A percentile compares a stretch with the other conserved stretches of the same genome.
phyloP scores from a whole-genome alignment of 2,888 invertebrate species.

The Heliconius aoede region DNA sequence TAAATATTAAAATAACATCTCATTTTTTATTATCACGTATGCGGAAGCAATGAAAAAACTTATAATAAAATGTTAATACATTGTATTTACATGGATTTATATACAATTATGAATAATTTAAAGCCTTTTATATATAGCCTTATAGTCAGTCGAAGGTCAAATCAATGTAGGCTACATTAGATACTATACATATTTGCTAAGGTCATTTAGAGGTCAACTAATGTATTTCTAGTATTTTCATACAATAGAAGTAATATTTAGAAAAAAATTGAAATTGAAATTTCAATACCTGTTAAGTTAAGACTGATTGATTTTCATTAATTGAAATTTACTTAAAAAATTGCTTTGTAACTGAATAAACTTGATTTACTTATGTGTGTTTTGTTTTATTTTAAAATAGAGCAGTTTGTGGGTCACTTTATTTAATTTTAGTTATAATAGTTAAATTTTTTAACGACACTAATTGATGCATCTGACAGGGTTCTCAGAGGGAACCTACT shows the following conservation, averaged over 20 bases:
- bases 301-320: conserved; percentile 21
- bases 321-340: conserved; percentile 6
- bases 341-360: conserved; percentile 22
- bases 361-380: neutral
- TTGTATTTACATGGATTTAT: neutral
- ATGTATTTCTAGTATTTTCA: conserved; percentile 13
- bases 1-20: too few relatives aligned
- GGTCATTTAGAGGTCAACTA: neutral
- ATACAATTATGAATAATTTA: neutral
- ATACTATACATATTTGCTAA: too few relatives aligned
- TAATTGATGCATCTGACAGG: too few relatives aligned
- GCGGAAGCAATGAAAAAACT: neutral
- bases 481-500: too few relatives aligned
- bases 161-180: too few relatives aligned
- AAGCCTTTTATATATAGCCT: neutral
- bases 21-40: neutral
- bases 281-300: conserved; percentile 1
- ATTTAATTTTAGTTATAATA: too few relatives aligned
- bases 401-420: too few relatives aligned
- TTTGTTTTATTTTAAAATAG: neutral
- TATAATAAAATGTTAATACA: neutral
- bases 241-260: neutral
- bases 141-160: too few relatives aligned
- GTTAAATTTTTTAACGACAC: too few relatives aligned
- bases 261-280: neutral